phyloP scores from a whole-genome alignment of 2,113 vertebrate genomes.

The Todiramphus chloris region DNA sequence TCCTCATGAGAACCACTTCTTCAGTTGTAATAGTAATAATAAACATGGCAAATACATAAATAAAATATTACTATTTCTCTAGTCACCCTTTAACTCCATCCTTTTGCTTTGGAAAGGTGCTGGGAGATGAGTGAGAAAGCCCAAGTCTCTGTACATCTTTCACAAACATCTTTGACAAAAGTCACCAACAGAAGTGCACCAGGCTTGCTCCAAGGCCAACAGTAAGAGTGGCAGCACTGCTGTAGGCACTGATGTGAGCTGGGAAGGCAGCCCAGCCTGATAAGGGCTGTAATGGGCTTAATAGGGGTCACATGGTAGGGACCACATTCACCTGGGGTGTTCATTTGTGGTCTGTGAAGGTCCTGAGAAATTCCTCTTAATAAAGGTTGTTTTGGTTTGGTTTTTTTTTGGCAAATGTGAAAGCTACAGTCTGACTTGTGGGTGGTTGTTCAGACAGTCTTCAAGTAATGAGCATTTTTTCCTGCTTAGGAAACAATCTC shows the following conservation, averaged over 20 bases:
- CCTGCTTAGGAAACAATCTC: background rate
- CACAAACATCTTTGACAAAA: background rate
- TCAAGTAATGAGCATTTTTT: background rate
- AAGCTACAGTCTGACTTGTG: background rate
- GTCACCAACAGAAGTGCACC: background rate
- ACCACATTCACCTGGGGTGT: background rate
- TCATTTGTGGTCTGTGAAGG: background rate
- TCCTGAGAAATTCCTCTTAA: background rate
- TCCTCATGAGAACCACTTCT: background rate
- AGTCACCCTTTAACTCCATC: background rate
- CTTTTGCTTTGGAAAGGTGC: background rate
- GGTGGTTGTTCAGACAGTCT: background rate
- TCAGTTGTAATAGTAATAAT: background rate
- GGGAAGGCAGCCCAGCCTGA: background rate
- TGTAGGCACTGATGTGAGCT: background rate
- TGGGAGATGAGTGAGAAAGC: background rate
- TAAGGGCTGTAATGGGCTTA: background rate
- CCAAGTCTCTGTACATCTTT: background rate
- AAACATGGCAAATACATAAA: background rate
- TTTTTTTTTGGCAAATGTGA: background rate
- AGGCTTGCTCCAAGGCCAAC: background rate
- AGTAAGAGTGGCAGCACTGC: background rate
- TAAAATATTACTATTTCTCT: background rate
- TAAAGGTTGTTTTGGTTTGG: background rate
- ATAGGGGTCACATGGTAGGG: background rate